Base-by-base conservation (phyloP, 2,113 vertebrate species). In the Oncorhynchus kisutch region DNA sequence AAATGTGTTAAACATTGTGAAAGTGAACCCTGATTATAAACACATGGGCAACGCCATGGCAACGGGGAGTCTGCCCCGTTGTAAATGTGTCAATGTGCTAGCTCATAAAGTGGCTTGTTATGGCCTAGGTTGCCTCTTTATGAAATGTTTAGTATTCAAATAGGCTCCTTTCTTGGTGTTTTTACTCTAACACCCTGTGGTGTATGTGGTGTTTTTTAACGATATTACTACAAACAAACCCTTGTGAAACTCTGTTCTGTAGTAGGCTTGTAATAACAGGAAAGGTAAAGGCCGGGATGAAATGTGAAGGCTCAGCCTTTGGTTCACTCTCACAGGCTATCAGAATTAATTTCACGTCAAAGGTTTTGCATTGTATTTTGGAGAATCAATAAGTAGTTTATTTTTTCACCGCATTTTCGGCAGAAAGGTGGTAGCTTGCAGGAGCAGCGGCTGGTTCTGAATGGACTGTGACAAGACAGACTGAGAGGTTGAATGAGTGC, bases 31-130 rank as follows among this genome's bases (percentile, higher is more conserved):
- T 73, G 18, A 82, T 80, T 77, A 49, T 59, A 70, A 85, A 77
- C 83, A 82, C 45, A 82, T 82, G 72, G 66, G 51, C 65, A 62
- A 71, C 29, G 34, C 65, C 74, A 79, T 79, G 29, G 79, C 71
- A 81, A 48, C 65, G 14, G 54, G 34, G 25, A 70, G 45, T 51
- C 25, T 70, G 57, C 57, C 72, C 48, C 25, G 49, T 54, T 74
- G 71, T 71, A 67, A 78, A 76, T 27, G 70, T 70, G 65, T 72
- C 67, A 67, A 59, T 57, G 67, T 74, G 76, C 29, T 54, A 73
- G 20, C 67, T 74, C 80, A 81, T 74, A 71, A 77, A 62, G 60
- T 60, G 66, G 25, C 70, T 77, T 31, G 39, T 39, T 49, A 64
- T 27, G 31, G 57, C 29, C 13, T 18, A 5, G 34, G 49, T 45